A percentile compares a stretch with the other conserved stretches of the same genome.
Evolutionary conservation across 1,140 invertebrate genomes (phyloP).

Genomic region (Proctacanthus coquilletti): DNA sequence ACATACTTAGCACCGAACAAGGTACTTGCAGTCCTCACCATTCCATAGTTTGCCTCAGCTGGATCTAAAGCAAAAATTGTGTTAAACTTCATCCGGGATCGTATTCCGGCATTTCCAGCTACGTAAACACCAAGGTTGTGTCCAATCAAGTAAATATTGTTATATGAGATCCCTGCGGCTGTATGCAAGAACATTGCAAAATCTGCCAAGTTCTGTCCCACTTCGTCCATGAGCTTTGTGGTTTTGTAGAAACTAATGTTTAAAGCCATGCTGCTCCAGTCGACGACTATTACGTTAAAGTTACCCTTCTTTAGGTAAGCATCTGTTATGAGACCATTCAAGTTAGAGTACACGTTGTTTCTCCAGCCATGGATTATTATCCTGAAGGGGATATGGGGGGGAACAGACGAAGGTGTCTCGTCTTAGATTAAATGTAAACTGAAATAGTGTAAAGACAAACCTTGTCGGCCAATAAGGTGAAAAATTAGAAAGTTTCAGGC

Average conservation of each 20-base stretch:
- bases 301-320: conserved; percentile 26
- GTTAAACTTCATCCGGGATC: conserved; percentile 18
- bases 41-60: conserved; percentile 30
- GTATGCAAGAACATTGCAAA: conserved; percentile 18
- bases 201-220: conserved; percentile 13
- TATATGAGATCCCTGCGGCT: conserved; percentile 17
- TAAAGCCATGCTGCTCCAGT: conserved; percentile 34
- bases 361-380: conserved; percentile 27
- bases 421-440: too few relatives aligned
- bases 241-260: conserved; percentile 16
- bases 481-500: too few relatives aligned
- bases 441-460: too few relatives aligned
- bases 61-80: conserved; percentile 36
- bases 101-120: conserved; percentile 27
- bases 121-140: conserved; percentile 36
- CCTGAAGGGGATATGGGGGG: too few relatives aligned
- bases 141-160: conserved; percentile 30
- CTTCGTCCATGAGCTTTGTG: conserved; percentile 10
- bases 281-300: conserved; percentile 40
- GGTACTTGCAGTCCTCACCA: conserved; percentile 33
- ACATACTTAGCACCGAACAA: conserved; percentile 56
- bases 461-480: too few relatives aligned
- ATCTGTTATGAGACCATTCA: conserved; percentile 25
- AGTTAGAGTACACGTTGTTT: conserved; percentile 15
- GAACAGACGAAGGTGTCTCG: too few relatives aligned